phyloP scores from a whole-genome alignment of 2,888 invertebrate species.

The Drymonia ruficornis region DNA sequence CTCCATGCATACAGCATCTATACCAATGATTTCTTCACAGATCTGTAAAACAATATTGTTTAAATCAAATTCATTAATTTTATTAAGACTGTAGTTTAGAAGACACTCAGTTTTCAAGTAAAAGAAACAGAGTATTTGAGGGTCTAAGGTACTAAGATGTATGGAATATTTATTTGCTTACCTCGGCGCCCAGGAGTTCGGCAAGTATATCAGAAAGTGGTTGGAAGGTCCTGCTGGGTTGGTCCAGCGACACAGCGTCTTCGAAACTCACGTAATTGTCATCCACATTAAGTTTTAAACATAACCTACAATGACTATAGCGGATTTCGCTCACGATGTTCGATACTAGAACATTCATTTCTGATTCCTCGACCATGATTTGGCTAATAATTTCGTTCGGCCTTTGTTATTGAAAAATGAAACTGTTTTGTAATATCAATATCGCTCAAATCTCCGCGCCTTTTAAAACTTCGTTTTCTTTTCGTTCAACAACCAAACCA shows the following conservation, averaged over 20 bases:
- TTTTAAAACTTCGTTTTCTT: constrained; percentile 40
- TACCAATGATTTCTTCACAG: constrained; percentile 57
- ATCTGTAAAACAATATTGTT: constrained; percentile 51
- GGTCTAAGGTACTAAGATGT: no score
- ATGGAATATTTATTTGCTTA: constrained; percentile 25
- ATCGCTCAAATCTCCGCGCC: constrained; percentile 49
- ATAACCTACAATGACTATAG: constrained; percentile 76
- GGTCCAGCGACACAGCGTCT: constrained; percentile 55
- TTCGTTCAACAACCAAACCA: constrained; percentile 68
- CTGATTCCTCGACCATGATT: constrained; percentile 48
- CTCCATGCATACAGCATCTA: constrained; percentile 65
- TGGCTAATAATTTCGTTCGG: constrained; percentile 17
- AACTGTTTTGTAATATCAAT: constrained; percentile 24
- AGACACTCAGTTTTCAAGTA: no score
- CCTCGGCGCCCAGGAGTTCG: constrained; percentile 55
- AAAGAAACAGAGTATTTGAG: no score
- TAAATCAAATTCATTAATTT: neutral
- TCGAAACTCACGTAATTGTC: constrained; percentile 60
- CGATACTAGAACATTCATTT: constrained; percentile 58
- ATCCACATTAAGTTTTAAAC: constrained; percentile 55
- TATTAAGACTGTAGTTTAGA: neutral
- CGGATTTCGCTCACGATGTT: constrained; percentile 62
- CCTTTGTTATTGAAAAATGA: constrained; percentile 15
- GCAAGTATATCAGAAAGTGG: constrained; percentile 50
- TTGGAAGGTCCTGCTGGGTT: constrained; percentile 32